Evolutionary conservation across 2,113 vertebrate species (phyloP), one percentile per base, ranked within the genome.

Genomic region (Alexandromys fortis): DNA sequence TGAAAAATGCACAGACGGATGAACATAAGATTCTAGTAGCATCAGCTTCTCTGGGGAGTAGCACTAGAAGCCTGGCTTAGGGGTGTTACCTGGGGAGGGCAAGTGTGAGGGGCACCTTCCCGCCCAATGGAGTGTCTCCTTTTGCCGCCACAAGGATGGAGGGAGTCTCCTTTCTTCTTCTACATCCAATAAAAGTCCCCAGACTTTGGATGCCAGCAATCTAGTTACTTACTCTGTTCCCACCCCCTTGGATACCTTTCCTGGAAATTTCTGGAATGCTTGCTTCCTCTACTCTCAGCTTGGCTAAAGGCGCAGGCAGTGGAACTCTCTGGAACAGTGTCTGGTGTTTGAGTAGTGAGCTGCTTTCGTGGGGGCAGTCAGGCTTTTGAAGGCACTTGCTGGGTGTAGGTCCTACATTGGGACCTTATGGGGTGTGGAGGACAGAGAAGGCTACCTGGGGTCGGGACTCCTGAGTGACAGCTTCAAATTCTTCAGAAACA

Each of bases 301-400:
- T 19, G 47, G 33, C 87, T 14, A 7, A 83, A 42, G 12, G 4
- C 1, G 11, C 63, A 13, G 38, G 35, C 22, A 5, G 0, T 0
- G 5, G 55, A 17, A 2, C 1, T 7, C 0, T 67, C 38, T 0
- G 7, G 5, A 11, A 1, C 0, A 13, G 2, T 0, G 9, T 24
- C 16, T 55, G 30, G 47, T 55, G 67, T 35, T 47, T 35, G 9
- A 5, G 5, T 0, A 1, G 33, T 0, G 1, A 26, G 0, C 16
- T 0, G 13, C 52, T 78, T 77, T 30, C 3, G 22, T 0, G 3
- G 1, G 1, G 12, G 8, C 38, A 1, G n/a, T n/a, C 4, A 4
- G 85, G 33, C 28, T 47, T 67, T 45, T 45, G 42, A 47, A 47
- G 38, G 82, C 14, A 14, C 65, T 0, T 21, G 11, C 30, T 13